Percentiles rank a stretch among this genome's conserved stretches.
Conservation (phyloP, 2,113 vertebrate species). For the Microtus ochrogaster region DNA sequence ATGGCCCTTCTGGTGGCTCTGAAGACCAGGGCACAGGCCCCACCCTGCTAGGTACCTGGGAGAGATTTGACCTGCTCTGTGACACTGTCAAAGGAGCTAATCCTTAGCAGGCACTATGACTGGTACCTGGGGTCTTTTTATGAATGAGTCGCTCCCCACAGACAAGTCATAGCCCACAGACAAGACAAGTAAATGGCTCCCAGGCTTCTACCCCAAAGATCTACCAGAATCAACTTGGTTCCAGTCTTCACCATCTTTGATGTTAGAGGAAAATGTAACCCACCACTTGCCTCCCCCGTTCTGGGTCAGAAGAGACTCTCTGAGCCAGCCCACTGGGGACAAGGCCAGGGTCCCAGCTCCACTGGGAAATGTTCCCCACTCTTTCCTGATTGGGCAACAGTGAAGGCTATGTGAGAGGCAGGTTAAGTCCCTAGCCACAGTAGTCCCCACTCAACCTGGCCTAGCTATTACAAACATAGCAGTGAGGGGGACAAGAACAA, state of each 20-base stretch:
- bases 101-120: not conserved
- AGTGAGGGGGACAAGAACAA: not conserved
- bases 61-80: not conserved
- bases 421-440: not conserved
- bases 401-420: fast-evolving
- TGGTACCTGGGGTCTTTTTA: not conserved
- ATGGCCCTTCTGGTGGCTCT: no score
- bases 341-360: not conserved
- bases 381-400: not conserved
- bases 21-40: not conserved
- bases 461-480: not conserved
- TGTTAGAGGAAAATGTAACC: not conserved
- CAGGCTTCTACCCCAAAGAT: not conserved
- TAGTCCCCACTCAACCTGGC: not conserved
- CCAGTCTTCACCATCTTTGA: not conserved
- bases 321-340: not conserved
- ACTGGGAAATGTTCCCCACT: not conserved
- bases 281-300: not conserved
- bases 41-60: not conserved
- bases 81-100: not conserved
- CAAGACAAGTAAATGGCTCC: not conserved
- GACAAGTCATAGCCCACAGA: not conserved
- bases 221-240: not conserved
- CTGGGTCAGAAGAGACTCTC: not conserved
- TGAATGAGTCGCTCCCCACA: not conserved